Evolutionary conservation across 2,797 vertebrate species (phyloP), one percentile per base, ranked within the genome.

Genomic region (Octomys mimax): DNA sequence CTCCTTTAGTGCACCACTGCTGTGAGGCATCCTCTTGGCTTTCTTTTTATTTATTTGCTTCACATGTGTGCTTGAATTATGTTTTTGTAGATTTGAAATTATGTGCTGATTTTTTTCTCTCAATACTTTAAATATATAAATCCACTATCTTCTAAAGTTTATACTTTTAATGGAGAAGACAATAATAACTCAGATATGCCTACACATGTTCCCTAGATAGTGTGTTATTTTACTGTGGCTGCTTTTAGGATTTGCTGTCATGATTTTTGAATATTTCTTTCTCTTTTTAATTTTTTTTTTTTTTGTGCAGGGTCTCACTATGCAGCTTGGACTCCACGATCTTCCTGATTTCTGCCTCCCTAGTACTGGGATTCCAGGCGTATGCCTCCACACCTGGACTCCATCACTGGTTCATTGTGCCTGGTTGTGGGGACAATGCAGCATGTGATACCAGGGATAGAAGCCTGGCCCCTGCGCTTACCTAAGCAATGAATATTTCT

Each of bases 21-120:
- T 79, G 12, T 79, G n/a, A 88, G 26, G 16, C 71, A 71, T 54
- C 83, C 22, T 88, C 2, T 78, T 42, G 28, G 22, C 2, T 77
- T 83, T 81, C 5, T 62, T 95, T 88, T 78, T 57, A 64, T 66
- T 24, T 66, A 68, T 59, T 83, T 79, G 36, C 33, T 75, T 54
- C 9, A 14, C 59, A 52, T 81, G 83, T 12, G 61, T 42, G 62
- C 1, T 28, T 90, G 24, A 80, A 59, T 1, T 24, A 24, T n/a
- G 12, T 68, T 89, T 90, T 87, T 5, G 6, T 28, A 70, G 49
- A 61, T 46, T 62, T n/a, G 71, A 46, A 82, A 81, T 83, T 87
- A 5, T 49, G 6, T 36, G 14, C 7, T n/a, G 28, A 66, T 36
- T 70, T 42, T 36, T 89, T 42, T 87, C 22, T 77, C 54, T 31